A percentile compares a stretch with the other conserved stretches of the same genome.
Evolutionary conservation across 30 jellyfish, hydroid and myxozoan genomes (phyloP).

Genomic region (Turritopsis dohrnii): DNA sequence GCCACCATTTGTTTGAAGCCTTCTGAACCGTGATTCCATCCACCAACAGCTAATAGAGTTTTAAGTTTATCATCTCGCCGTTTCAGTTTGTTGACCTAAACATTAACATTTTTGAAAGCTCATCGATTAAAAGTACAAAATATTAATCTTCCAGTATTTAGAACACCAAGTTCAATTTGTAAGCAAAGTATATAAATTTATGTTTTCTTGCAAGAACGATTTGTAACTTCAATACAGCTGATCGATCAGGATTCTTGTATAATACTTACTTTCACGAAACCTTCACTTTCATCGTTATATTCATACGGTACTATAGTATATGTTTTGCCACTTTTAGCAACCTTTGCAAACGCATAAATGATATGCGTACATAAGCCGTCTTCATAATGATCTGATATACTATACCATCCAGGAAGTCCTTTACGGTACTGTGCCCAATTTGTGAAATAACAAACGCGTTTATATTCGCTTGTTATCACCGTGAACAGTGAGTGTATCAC

Average conservation of each 20-base stretch:
- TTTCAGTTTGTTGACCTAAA: constrained; percentile 3
- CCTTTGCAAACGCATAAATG: constrained; percentile 17
- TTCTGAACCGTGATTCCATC: constrained; percentile 21
- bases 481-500: background rate
- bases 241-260: too few species aligned
- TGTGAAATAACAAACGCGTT: constrained; percentile 27
- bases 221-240: too few species aligned
- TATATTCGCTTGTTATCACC: background rate
- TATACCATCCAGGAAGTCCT: background rate
- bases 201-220: too few species aligned
- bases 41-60: constrained; percentile 22
- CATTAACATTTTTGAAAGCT: background rate
- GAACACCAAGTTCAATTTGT: too few species aligned
- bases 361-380: constrained; percentile 24
- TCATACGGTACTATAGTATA: background rate
- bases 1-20: constrained; percentile 16
- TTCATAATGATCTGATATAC: constrained; percentile 10
- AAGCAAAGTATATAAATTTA: too few species aligned
- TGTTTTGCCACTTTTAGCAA: background rate
- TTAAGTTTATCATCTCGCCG: background rate
- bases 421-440: constrained; percentile 24
- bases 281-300: constrained; percentile 1
- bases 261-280: background rate
- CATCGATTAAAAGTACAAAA: background rate
- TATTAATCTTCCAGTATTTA: too few species aligned